Percentiles rank a stretch among this genome's conserved stretches.
Evolutionary conservation across 2,888 invertebrate species (phyloP).

Genomic region (Iselma pallidipennis): DNA sequence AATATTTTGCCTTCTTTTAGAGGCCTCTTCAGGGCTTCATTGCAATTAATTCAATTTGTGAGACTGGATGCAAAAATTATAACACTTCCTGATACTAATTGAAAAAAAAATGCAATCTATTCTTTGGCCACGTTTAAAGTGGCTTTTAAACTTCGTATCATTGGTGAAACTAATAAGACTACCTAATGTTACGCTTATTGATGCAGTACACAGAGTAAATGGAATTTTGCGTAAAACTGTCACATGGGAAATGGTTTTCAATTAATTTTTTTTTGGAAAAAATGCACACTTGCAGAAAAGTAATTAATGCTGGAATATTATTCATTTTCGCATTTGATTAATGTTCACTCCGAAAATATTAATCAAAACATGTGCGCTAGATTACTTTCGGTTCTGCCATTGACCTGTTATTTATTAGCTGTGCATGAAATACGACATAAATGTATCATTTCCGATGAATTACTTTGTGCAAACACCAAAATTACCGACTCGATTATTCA

Average conservation of each 20-base stretch:
- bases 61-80: no score
- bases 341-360: constrained; percentile 40
- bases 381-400: constrained; percentile 38
- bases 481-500: constrained; percentile 17
- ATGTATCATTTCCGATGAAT: constrained; percentile 28
- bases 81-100: no score
- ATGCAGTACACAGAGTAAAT: background rate
- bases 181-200: background rate
- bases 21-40: no score
- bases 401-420: constrained; percentile 30
- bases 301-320: constrained; percentile 38
- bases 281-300: constrained; percentile 35
- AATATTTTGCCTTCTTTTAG: no score
- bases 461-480: constrained; percentile 21
- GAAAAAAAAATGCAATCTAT: no score
- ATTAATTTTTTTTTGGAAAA: constrained; percentile 24
- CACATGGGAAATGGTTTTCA: constrained; percentile 2
- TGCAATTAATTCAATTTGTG: no score
- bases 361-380: constrained; percentile 41
- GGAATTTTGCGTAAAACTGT: background rate
- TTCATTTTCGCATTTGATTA: constrained; percentile 40
- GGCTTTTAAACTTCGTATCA: no score
- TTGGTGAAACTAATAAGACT: no score
- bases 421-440: constrained; percentile 24
- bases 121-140: no score